Percentiles rank a stretch among this genome's conserved stretches.
Evolutionary conservation across 2,113 vertebrate species (phyloP).

Genomic region (Silurus asotus): DNA sequence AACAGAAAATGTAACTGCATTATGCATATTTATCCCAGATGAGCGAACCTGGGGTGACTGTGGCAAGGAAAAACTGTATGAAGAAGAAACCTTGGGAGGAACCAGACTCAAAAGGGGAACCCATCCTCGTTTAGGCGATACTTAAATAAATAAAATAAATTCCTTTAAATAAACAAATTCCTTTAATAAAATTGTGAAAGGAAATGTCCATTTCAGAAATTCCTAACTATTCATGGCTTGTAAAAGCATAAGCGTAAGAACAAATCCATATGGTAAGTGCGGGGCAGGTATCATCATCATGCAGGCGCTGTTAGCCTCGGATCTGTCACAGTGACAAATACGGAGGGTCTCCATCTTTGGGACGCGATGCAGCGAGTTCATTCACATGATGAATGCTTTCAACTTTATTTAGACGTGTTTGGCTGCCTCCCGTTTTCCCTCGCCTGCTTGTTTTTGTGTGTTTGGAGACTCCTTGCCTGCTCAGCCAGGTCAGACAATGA

Average conservation of each 20-base stretch:
- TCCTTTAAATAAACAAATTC: neutral
- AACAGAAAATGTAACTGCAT: no score
- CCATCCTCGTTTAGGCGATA: no score
- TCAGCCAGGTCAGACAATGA: slow-evolving; percentile 29
- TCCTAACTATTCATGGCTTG: neutral
- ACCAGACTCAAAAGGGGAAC: no score
- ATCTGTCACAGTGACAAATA: slow-evolving; percentile 55
- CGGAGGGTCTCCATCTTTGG: slow-evolving; percentile 20
- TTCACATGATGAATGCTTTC: slow-evolving; percentile 54
- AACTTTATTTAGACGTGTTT: slow-evolving; percentile 53
- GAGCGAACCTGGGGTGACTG: no score
- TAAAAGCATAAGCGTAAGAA: slow-evolving; percentile 17
- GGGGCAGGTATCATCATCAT: slow-evolving; percentile 46
- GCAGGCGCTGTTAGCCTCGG: slow-evolving; percentile 25
- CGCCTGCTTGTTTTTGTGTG: neutral
- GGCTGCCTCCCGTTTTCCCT: slow-evolving; percentile 2
- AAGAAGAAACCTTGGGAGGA: no score
- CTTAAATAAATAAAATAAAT: no score
- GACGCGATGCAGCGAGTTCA: slow-evolving; percentile 26
- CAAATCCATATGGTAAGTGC: slow-evolving; percentile 35
- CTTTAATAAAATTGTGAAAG: neutral
- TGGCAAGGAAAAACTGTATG: no score
- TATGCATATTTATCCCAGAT: no score
- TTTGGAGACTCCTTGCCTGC: slow-evolving; percentile 11
- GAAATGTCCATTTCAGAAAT: neutral